These are phyloP conservation scores for Drosophila pseudotakahashii DNA, from an alignment of 2,888 invertebrate species.

Conservation along the genomic window DNA sequence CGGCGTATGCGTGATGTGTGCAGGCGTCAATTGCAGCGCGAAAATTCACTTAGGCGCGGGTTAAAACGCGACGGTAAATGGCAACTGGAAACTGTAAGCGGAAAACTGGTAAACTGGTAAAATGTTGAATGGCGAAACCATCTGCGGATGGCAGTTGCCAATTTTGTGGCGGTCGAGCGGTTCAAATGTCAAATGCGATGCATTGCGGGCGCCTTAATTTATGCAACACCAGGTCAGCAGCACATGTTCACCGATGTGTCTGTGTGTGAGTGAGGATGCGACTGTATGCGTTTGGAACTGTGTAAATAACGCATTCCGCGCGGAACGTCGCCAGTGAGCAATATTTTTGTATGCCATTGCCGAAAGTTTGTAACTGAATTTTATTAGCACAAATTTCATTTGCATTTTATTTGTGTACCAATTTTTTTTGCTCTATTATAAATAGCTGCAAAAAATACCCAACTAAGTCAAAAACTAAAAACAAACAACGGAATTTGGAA, in stretches of 20 bases:
- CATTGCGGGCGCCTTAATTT: conserved; percentile 57
- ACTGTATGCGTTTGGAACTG: conserved; percentile 12
- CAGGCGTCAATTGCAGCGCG: conserved; percentile 37
- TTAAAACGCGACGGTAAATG: conserved; percentile 36
- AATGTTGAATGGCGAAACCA: conserved; percentile 47
- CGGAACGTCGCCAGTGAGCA: conserved; percentile 42
- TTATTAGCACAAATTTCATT: conserved; percentile 77
- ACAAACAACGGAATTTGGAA: conserved; percentile 52
- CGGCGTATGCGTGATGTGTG: conserved; percentile 26
- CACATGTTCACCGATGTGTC: conserved; percentile 1
- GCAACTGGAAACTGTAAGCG: conserved; percentile 29
- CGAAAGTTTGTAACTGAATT: conserved; percentile 73
- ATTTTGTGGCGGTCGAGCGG: conserved; percentile 53
- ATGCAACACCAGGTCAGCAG: conserved; percentile 53
- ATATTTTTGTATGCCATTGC: conserved; percentile 49
- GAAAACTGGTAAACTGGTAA: conserved; percentile 24
- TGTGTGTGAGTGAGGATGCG: not conserved
- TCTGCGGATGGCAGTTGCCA: conserved; percentile 55
- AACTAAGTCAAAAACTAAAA: conserved; percentile 55
- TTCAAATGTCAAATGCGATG: conserved; percentile 62
- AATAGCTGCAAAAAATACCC: conserved; percentile 54
- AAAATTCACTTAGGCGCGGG: conserved; percentile 44
- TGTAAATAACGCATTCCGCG: conserved; percentile 65
- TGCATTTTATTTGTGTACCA: conserved; percentile 71
- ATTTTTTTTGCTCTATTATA: conserved; percentile 39